Base-by-base conservation (phyloP, 2,888 invertebrate species). In the Carpatolechia fugitivella region DNA sequence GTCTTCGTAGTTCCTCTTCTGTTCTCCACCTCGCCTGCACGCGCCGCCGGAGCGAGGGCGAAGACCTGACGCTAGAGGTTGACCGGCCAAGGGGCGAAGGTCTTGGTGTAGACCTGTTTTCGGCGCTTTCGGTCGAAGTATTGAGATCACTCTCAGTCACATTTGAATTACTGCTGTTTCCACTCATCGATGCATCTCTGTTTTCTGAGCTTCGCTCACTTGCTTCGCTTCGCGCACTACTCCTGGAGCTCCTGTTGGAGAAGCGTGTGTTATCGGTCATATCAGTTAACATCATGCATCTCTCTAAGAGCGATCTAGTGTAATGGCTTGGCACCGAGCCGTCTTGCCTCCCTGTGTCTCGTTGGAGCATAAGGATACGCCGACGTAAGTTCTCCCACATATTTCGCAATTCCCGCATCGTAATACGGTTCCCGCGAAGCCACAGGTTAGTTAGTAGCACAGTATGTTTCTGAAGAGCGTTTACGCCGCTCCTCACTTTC, bases 341-440 rank as follows among this genome's bases (percentile, higher is more conserved):
- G 56, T 83, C 85, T 58, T 78, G 81, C 50, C 81, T 68, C 14
- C 84, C 82, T 0, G 89, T 85, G 63, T 91, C 88, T 58, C 91
- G 77, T 60, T 92, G 87, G 54, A 92, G 71, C 62, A 86, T 75
- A 56, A 91, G 78, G 62, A 94, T 91, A 54, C 93, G 92, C 36
- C 92, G 78, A 20, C 92, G 91, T 58, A 94, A 81, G 68, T 92
- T 92, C 57, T 93, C 91, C 90, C 94, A 93, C 90, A 94, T 91
- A 31, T 83, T 85, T 7, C 93, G 90, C 53, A 94, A 87, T 64
- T 92, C 91, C 61, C 92, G 91, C 65, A 94, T 78, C 4, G 85
- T 78, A 8, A 78, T 78, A 6, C 83, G 81, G 55, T 79, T 80
- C 1, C 85, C 88, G 48, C 83, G 82, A 53, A 87, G 67, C 86